phyloP scores from a whole-genome alignment of 2,888 invertebrate genomes.

The Physocephala rufipes region DNA sequence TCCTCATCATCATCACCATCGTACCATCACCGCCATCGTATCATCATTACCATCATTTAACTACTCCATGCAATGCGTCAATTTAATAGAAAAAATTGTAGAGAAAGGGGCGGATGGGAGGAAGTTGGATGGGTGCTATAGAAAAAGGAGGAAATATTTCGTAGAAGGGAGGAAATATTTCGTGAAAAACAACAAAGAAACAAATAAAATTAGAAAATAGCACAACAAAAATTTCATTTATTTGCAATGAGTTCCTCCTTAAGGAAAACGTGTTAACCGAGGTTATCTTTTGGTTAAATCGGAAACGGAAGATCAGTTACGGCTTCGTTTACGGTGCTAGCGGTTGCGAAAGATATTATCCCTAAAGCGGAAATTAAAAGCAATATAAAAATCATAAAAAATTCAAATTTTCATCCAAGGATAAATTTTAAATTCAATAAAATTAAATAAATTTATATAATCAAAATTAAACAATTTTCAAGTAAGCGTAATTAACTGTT shows the following conservation, averaged over 20 bases:
- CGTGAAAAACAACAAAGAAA: conserved; percentile 41
- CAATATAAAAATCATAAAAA: not conserved
- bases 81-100: too few species aligned
- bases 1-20: too few species aligned
- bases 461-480: too few species aligned
- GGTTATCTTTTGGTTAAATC: conserved; percentile 57
- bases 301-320: conserved; percentile 61
- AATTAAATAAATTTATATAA: too few species aligned
- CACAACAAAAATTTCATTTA: conserved; percentile 59
- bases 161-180: conserved; percentile 23
- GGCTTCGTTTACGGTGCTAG: conserved; percentile 54
- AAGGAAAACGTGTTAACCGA: conserved; percentile 49
- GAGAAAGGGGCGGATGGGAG: too few species aligned
- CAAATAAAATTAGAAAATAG: conserved; percentile 46
- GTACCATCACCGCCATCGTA: too few species aligned
- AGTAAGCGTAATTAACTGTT: too few species aligned
- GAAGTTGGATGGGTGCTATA: not conserved
- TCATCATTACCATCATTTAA: too few species aligned
- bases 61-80: not conserved
- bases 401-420: too few species aligned
- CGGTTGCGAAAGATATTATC: conserved; percentile 48
- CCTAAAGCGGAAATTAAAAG: too few species aligned
- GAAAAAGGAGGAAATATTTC: not conserved
- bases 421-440: too few species aligned
- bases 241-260: conserved; percentile 47